Conservation (phyloP, 2,113 vertebrate species). For the Pterophyllum scalare region DNA sequence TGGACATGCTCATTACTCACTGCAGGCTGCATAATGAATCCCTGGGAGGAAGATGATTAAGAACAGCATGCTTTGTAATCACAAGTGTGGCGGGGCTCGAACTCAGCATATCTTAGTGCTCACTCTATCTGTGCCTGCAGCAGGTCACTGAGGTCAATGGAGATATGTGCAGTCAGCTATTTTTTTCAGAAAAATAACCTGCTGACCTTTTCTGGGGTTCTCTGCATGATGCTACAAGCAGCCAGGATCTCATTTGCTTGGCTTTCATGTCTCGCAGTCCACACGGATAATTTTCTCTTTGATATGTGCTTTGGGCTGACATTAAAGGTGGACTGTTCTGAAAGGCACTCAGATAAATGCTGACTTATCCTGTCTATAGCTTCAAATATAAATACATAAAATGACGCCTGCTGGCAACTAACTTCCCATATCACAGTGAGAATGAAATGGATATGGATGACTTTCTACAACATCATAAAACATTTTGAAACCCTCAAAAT, state of each 20-base stretch:
- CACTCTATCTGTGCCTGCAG: conserved; percentile 8
- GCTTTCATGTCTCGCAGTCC: conserved; percentile 49
- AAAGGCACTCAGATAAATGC: conserved; percentile 21
- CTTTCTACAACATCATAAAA: not conserved
- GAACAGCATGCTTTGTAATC: conserved; percentile 67
- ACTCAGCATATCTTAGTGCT: not conserved
- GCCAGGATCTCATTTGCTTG: conserved; percentile 33
- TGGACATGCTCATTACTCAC: conserved; percentile 78
- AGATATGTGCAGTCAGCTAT: not conserved
- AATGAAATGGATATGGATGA: not conserved
- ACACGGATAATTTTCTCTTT: conserved; percentile 47
- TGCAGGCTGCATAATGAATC: conserved; percentile 82
- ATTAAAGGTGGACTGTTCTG: conserved; percentile 41
- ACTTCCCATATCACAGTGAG: not conserved
- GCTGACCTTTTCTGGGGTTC: conserved; percentile 39
- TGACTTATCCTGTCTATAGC: not conserved
- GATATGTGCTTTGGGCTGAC: conserved; percentile 37
- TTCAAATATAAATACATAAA: too few relatives aligned
- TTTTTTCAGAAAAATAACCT: not conserved
- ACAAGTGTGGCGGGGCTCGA: conserved; percentile 33
- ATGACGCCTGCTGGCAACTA: too few relatives aligned
- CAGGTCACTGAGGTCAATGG: not conserved
- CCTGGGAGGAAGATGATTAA: conserved; percentile 80
- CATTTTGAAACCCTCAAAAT: not conserved
- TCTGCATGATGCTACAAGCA: not conserved